These are phyloP conservation scores for Hetaerina titia DNA, from an alignment of 2,888 invertebrate genomes.

Conservation along the genomic window DNA sequence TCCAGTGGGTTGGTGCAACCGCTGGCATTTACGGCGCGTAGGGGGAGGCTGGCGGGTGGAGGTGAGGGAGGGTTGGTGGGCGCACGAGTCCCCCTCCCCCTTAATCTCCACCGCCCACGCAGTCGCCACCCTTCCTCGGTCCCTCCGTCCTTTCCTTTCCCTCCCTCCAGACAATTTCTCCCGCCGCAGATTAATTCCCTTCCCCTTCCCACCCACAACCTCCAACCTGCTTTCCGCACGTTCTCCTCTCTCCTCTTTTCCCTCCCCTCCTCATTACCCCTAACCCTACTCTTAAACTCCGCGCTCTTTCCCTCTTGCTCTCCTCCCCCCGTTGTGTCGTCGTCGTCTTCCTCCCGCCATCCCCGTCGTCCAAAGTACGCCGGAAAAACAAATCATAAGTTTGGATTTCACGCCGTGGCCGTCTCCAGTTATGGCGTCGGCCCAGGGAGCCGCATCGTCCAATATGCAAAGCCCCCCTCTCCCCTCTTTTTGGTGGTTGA, in stretches of 20 bases:
- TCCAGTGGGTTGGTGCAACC: no score
- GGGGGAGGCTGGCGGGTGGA: no score
- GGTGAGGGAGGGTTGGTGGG: background rate
- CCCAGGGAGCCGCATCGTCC: background rate
- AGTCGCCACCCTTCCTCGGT: background rate
- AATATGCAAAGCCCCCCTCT: background rate
- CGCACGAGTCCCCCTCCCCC: background rate
- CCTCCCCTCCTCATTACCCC: background rate
- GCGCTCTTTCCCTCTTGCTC: background rate
- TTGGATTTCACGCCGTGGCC: slow-evolving; percentile 24
- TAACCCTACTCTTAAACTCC: background rate
- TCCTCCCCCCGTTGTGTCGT: background rate
- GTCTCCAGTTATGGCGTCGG: slow-evolving; percentile 11
- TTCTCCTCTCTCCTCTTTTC: background rate
- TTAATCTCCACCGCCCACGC: background rate
- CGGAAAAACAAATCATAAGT: slow-evolving; percentile 26
- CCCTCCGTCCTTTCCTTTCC: background rate
- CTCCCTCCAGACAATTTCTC: background rate
- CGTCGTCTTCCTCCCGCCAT: no score
- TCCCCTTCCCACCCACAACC: background rate
- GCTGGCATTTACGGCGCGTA: no score
- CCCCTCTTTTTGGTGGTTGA: background rate
- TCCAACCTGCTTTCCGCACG: no score
- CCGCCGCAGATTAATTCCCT: slow-evolving; percentile 16
- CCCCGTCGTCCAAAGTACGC: background rate